Conservation (phyloP, 1,140 invertebrate species). For the Solenopsis invicta region DNA sequence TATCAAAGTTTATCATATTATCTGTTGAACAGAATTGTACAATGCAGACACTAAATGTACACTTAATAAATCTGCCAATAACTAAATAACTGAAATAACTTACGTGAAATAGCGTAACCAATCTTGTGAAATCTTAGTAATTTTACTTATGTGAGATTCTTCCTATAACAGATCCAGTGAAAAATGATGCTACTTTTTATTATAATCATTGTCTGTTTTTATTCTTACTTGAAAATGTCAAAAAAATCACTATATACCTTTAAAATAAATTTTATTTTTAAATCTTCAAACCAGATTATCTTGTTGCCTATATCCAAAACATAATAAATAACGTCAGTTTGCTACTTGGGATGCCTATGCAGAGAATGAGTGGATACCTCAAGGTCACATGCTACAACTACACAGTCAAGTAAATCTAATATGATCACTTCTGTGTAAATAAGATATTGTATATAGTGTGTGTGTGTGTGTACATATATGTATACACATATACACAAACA, state of each 20-base stretch:
- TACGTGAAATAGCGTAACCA: not conserved
- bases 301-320: not conserved
- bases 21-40: not conserved
- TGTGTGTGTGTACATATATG: not conserved
- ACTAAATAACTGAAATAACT: not conserved
- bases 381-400: not conserved
- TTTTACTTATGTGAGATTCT: constrained; percentile 31
- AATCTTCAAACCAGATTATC: not conserved
- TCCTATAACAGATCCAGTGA: not conserved
- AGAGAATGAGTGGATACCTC: not conserved
- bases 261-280: not conserved
- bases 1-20: too few relatives aligned
- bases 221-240: not conserved
- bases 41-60: not conserved
- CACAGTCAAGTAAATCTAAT: not conserved
- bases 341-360: not conserved
- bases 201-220: not conserved
- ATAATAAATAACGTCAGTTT: too few relatives aligned
- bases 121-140: not conserved
- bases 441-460: not conserved
- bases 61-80: constrained; percentile 1
- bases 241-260: not conserved
- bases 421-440: not conserved
- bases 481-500: not conserved
- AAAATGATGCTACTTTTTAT: constrained; percentile 8